Evolutionary conservation across 2,888 invertebrate species (phyloP).

Genomic region (Vandiemenella viatica): DNA sequence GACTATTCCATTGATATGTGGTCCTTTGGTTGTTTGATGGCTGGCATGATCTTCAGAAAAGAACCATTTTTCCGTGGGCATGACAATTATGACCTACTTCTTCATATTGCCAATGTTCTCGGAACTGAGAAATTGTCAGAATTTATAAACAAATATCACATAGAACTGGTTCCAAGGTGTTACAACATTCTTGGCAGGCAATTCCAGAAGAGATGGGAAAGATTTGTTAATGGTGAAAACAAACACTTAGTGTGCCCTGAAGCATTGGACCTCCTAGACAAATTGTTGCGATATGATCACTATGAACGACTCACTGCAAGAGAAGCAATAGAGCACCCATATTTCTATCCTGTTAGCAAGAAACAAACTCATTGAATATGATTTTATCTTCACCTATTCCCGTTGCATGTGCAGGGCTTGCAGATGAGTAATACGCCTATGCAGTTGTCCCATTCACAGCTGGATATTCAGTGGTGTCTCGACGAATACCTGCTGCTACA

Average conservation of each 20-base stretch:
- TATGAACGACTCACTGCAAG: conserved; percentile 91
- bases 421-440: conserved; percentile 43
- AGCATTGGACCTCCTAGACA: conserved; percentile 94
- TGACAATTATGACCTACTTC: conserved; percentile 99
- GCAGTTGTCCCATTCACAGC: too few relatives aligned
- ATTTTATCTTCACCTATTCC: conserved; percentile 67
- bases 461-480: too few relatives aligned
- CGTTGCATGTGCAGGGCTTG: conserved; percentile 43
- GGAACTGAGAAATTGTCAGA: conserved; percentile 99
- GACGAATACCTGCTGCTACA: too few relatives aligned
- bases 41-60: conserved; percentile 99
- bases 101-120: conserved; percentile 96
- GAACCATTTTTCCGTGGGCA: conserved; percentile 99
- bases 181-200: conserved; percentile 98
- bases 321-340: conserved; percentile 99
- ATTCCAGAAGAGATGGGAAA: conserved; percentile 98
- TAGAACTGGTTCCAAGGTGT: conserved; percentile 97
- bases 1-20: conserved; percentile 99
- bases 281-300: conserved; percentile 99
- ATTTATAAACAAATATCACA: conserved; percentile 99
- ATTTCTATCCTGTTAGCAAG: conserved; percentile 88
- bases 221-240: conserved; percentile 98
- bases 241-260: conserved; percentile 97
- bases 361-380: conserved; percentile 60
- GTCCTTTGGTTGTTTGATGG: conserved; percentile 99